Evolutionary conservation across 1,140 invertebrate species (phyloP).

Genomic region (Pseudomyrmex cubaensis): DNA sequence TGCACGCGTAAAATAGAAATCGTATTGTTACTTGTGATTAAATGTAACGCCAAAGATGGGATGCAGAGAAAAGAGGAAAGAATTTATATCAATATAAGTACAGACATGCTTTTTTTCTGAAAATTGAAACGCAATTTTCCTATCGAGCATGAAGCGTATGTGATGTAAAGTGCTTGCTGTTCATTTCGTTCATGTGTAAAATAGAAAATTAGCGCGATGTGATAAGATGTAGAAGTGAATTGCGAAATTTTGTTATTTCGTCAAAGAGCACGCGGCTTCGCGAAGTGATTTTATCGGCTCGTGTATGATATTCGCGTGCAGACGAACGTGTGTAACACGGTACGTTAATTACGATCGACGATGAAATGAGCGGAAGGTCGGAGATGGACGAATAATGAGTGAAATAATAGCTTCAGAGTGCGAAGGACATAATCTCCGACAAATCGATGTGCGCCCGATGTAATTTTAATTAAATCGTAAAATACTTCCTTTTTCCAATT

Average conservation of each 20-base stretch:
- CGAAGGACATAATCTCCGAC: not conserved
- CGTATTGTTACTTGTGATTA: too few relatives aligned
- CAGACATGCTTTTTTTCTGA: too few relatives aligned
- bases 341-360: constrained; percentile 1
- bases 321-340: constrained; percentile 25
- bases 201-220: constrained; percentile 59
- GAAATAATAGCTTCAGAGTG: constrained; percentile 56
- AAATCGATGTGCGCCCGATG: not conserved
- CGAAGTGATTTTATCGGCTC: constrained; percentile 36
- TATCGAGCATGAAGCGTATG: not conserved
- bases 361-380: constrained; percentile 40
- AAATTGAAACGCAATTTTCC: too few relatives aligned
- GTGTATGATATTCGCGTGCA: constrained; percentile 40
- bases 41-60: too few relatives aligned
- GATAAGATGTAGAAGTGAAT: constrained; percentile 65
- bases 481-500: too few relatives aligned
- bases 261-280: constrained; percentile 35
- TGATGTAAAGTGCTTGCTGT: not conserved
- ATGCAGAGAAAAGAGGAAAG: too few relatives aligned
- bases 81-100: too few relatives aligned
- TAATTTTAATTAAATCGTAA: not conserved
- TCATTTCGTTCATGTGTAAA: constrained; percentile 54
- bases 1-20: too few relatives aligned
- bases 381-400: constrained; percentile 27
- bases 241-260: constrained; percentile 67